Conservation (phyloP, 1,140 invertebrate species). For the Pseudomyrmex concolor region DNA sequence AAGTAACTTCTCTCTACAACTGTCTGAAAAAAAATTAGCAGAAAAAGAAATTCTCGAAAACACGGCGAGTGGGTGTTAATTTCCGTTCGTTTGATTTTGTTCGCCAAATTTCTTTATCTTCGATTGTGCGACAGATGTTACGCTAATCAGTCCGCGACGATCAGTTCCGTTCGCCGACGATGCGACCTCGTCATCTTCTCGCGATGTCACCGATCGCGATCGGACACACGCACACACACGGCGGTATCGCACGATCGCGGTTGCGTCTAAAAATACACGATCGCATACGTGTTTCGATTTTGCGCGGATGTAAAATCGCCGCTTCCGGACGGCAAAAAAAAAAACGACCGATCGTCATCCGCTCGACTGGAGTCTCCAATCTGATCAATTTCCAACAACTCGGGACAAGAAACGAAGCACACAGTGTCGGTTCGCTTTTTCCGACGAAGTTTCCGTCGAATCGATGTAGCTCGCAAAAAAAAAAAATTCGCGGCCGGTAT, state of each 20-base stretch:
- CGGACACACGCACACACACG: background rate
- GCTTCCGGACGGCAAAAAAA: background rate
- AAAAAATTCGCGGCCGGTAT: background rate
- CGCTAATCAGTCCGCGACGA: conserved; percentile 8
- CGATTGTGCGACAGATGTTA: background rate
- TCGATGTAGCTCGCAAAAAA: background rate
- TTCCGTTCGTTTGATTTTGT: background rate
- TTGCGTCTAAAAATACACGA: conserved; percentile 24
- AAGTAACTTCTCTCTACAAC: no score
- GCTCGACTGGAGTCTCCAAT: background rate
- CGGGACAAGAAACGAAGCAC: no score
- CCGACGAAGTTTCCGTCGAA: no score
- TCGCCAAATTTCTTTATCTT: background rate
- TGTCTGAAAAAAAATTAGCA: no score
- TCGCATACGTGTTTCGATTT: conserved; percentile 19
- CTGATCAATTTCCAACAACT: background rate
- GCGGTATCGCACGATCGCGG: background rate
- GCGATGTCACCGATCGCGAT: no score
- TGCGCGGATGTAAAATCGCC: conserved; percentile 22
- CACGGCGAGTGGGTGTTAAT: background rate
- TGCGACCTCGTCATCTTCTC: no score
- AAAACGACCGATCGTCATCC: conserved; percentile 5
- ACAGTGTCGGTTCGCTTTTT: background rate
- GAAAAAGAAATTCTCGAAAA: no score
- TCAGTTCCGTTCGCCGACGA: background rate